Conservation (phyloP, 2,888 invertebrate genomes). For the Steinernema carpocapsae region DNA sequence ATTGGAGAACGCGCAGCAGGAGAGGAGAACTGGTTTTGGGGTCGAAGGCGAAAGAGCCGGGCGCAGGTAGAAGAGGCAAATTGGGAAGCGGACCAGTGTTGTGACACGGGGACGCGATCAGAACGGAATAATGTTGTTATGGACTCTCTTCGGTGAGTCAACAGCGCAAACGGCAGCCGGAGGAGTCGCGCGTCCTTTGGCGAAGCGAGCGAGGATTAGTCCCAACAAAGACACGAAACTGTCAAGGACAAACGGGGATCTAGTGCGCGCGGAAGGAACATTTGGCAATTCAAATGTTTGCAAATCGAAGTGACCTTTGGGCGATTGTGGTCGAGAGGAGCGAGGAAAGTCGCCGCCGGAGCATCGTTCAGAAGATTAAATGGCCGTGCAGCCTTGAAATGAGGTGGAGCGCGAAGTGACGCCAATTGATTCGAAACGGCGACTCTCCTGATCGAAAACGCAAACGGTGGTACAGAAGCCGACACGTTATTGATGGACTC, state of each 20-base stretch:
- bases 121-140: conserved; percentile 28
- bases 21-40: conserved; percentile 28
- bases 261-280: too few species aligned
- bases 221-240: conserved; percentile 8
- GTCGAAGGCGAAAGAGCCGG: background rate
- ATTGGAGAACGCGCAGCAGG: conserved; percentile 25
- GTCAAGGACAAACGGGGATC: conserved; percentile 13
- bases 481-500: background rate
- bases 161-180: background rate
- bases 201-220: background rate
- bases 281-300: background rate
- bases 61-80: background rate
- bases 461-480: conserved; percentile 25
- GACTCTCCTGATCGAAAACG: conserved; percentile 7
- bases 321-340: background rate
- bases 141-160: background rate
- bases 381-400: conserved; percentile 27
- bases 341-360: background rate
- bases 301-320: conserved; percentile 10
- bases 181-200: conserved; percentile 3
- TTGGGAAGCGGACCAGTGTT: background rate
- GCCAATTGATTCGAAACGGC: background rate
- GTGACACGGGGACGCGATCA: background rate
- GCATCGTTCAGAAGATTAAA: conserved; percentile 1
- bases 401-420: conserved; percentile 33